Base-by-base conservation (phyloP, 1,140 invertebrate species). In the Copidosoma floridanum region DNA sequence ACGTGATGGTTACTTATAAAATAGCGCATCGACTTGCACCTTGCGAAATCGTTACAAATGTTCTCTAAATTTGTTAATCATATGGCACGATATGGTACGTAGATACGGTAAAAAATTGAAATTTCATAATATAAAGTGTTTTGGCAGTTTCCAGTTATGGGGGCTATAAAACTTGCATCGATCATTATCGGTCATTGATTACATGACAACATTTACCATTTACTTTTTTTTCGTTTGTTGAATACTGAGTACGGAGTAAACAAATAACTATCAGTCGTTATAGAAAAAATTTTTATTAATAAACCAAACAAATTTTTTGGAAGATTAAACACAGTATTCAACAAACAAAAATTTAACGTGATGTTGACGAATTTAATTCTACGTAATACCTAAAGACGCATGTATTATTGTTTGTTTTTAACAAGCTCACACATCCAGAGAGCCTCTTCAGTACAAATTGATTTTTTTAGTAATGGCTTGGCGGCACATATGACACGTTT, bases 401-500 rank as follows among this genome's bases (percentile, higher is more conserved):
- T n/a, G n/a, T n/a, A n/a, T 35, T 38, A 12, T 29, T 24, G 5
- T 21, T 48, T 21, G 8, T 46, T 32, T 14, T 37, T 47, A 20
- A 18, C 14, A 27, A 24, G 23, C 8, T 24, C 50, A n/a, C n/a
- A n/a, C n/a, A n/a, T n/a, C n/a, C n/a, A n/a, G n/a, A n/a, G n/a
- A 53, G 14, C 35, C 40, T 47, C 29, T 57, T 53, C 81, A 89
- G 73, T 89, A 90, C 26, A 95, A 82, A 78, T 91, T 92, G 65
- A 95, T 95, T 74, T 93, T 94, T 73, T 91, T 91, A 14, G 88
- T 86, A 71, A 96, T 95, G 7, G 88, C 86, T 78, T 93, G 90
- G 32, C 94, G 84, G 81, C 93, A 96, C 91, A 96, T 95, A 79
- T 95, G 94, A 82, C 94, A 96, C 7, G 85, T 90, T 70, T 86